These are phyloP conservation scores for Noctuana brunneofusca DNA, from an alignment of 2,888 invertebrate genomes.

Conservation along the genomic window DNA sequence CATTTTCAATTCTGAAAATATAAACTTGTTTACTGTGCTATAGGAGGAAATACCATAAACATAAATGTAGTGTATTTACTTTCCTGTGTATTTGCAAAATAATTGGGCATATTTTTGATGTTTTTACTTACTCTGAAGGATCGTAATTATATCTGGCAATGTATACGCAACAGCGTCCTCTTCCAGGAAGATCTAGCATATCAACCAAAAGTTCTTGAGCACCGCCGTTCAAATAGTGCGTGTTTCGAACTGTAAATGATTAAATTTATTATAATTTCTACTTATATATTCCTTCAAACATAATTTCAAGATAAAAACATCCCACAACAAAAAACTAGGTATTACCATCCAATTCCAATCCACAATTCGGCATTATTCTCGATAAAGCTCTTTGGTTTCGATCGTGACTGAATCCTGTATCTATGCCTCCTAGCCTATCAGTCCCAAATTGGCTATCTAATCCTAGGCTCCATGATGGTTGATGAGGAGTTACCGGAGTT, in stretches of 20 bases:
- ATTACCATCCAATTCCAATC: constrained; percentile 76
- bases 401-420: constrained; percentile 82
- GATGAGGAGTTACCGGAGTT: constrained; percentile 86
- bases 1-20: no score
- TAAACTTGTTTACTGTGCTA: not conserved
- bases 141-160: constrained; percentile 92
- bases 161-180: constrained; percentile 96
- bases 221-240: constrained; percentile 83
- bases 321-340: constrained; percentile 33
- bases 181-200: constrained; percentile 96
- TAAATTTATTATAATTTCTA: constrained; percentile 4
- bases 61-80: not conserved
- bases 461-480: constrained; percentile 83
- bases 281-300: not conserved
- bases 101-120: not conserved
- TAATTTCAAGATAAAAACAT: constrained; percentile 14
- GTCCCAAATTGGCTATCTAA: constrained; percentile 84
- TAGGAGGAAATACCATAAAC: no score
- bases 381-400: constrained; percentile 82
- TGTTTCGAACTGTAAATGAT: constrained; percentile 71
- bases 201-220: constrained; percentile 89
- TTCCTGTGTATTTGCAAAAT: not conserved
- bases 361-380: constrained; percentile 76
- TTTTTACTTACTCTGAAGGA: constrained; percentile 84
- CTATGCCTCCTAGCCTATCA: constrained; percentile 82